Evolutionary conservation across 1,140 invertebrate species (phyloP).

Genomic region (Geopemphigus sp.): DNA sequence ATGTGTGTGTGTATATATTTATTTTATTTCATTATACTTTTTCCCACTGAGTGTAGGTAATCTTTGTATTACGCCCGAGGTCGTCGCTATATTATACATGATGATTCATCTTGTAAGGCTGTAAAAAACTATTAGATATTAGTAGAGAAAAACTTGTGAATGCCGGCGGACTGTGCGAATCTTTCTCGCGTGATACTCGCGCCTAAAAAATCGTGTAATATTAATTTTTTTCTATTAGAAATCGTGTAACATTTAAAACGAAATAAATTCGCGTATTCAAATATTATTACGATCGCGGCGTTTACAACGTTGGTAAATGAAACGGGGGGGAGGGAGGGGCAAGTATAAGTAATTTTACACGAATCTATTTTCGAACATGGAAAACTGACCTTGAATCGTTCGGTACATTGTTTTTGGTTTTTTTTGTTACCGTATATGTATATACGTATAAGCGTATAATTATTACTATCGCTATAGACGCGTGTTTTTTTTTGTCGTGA

Average conservation of each 20-base stretch:
- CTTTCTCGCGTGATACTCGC: neutral
- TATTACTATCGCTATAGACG: neutral
- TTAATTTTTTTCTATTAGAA: no score
- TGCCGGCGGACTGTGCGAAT: neutral
- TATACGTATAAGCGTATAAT: neutral
- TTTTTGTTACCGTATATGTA: neutral
- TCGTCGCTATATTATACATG: no score
- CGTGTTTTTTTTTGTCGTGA: constrained; percentile 7
- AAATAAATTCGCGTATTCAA: no score
- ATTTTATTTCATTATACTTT: neutral
- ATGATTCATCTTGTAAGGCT: constrained; percentile 22
- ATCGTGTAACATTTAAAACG: neutral
- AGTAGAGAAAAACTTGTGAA: neutral
- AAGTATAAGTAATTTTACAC: neutral
- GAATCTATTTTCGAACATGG: constrained; percentile 8
- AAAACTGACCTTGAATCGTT: constrained; percentile 1
- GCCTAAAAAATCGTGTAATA: no score
- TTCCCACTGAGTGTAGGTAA: neutral
- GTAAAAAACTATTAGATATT: no score
- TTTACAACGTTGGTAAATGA: neutral
- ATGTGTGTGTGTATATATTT: neutral
- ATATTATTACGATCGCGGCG: neutral
- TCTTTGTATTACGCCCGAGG: neutral
- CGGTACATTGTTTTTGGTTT: constrained; percentile 4
- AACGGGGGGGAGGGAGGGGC: no score